phyloP scores from a whole-genome alignment of 2,113 vertebrate genomes.

The Nycticorax nycticorax region DNA sequence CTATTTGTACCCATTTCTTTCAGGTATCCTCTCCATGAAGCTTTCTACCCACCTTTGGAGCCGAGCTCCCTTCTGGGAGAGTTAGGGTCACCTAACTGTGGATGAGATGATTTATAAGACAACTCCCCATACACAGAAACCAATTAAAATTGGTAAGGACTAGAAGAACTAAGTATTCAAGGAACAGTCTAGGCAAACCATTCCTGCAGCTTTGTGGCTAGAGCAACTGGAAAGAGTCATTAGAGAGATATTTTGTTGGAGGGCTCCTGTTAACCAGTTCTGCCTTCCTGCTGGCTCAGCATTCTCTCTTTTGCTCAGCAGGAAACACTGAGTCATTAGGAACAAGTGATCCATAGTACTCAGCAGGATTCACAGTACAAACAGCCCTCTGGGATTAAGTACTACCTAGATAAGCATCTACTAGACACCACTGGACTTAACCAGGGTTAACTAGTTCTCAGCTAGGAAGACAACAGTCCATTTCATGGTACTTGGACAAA shows the following conservation, averaged over 20 bases:
- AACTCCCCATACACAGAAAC: neutral
- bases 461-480: neutral
- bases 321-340: neutral
- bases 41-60: neutral
- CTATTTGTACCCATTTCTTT: constrained; percentile 9
- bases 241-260: neutral
- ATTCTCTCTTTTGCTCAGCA: neutral
- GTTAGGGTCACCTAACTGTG: neutral
- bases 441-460: neutral
- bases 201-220: neutral
- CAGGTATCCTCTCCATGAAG: neutral
- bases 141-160: neutral
- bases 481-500: neutral
- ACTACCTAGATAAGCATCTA: neutral
- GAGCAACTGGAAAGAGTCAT: neutral
- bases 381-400: neutral
- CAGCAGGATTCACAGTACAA: neutral
- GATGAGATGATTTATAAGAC: neutral
- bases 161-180: neutral
- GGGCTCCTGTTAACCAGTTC: neutral
- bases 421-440: neutral
- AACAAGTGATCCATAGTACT: neutral
- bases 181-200: neutral
- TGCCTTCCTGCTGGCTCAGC: constrained; percentile 1
- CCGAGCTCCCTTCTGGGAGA: neutral